Evolutionary conservation across 2,113 vertebrate genomes (phyloP), one percentile per base, ranked within the genome.

Genomic region (Trogon melanurus): DNA sequence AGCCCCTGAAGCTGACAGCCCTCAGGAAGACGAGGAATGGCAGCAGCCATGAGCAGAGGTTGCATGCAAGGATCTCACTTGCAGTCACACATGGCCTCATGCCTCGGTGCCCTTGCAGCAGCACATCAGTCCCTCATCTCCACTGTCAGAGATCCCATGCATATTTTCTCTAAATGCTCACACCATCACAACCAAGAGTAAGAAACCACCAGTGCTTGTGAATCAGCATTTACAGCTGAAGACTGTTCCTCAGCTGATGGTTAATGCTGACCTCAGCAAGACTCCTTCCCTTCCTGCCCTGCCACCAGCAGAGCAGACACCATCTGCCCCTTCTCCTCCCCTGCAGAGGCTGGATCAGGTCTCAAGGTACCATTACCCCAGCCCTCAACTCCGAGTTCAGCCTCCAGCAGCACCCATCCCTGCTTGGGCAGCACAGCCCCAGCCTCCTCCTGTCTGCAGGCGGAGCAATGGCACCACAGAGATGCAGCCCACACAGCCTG

Each of bases 401-500:
- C 6, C 34, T 18, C 9, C 16, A 23, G 12, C 17, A 34, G 15
- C 6, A 16, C 10, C 15, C 4, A 1, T 3, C 18, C 6, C 21
- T 72, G 53, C 32, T 54, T 3, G 3, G 44, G 15, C 29, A 50
- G 11, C 29, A 23, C 38, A 69, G 38, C 15, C 12, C 10, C 38
- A 25, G 32, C 38, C 25, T 64, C 38, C 30, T 65, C 26, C 34
- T 25, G 32, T 9, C 9, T 13, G 12, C 3, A 7, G 41, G 8
- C 8, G 7, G 58, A 34, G 30, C 2, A 1, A n/a, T 26, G 34
- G 10, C 16, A 8, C 34, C 12, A 19, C 32, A 14, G 50, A 58
- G n/a, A 16, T 11, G 10, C 22, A 73, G 23, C 30, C 22, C 56
- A 25, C 11, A 29, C 5, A 27, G 2, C 13, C 26, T 0, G 0